These are phyloP conservation scores for Atethmia centrago DNA, from an alignment of 2,888 invertebrate species.

Conservation along the genomic window DNA sequence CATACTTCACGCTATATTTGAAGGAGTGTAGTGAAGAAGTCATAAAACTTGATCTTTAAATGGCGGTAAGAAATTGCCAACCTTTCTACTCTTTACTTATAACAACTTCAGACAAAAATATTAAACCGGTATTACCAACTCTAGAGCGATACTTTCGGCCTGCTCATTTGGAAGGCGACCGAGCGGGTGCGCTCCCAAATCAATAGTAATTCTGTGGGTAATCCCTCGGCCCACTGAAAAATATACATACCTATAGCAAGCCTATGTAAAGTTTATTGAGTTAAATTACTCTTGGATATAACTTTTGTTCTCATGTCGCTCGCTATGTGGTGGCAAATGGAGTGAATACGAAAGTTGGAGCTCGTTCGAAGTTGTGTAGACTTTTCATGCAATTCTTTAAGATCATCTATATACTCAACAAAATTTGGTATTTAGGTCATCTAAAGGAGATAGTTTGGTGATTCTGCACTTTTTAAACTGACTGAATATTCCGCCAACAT, in stretches of 20 bases:
- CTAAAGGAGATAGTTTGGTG: too few species aligned
- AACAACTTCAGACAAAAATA: not conserved
- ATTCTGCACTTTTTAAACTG: not conserved
- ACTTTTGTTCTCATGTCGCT: constrained; percentile 54
- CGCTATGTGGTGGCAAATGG: constrained; percentile 30
- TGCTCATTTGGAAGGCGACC: constrained; percentile 89
- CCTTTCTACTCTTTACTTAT: not conserved
- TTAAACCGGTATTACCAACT: constrained; percentile 73
- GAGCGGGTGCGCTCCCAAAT: constrained; percentile 87
- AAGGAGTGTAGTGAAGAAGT: not conserved
- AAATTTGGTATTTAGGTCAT: not conserved
- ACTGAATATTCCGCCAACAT: not conserved
- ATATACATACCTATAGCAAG: constrained; percentile 73
- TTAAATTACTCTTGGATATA: constrained; percentile 59
- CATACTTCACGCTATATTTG: not conserved
- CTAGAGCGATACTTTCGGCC: constrained; percentile 73
- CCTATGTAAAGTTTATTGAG: constrained; percentile 53
- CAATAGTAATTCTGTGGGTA: constrained; percentile 90
- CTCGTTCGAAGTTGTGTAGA: constrained; percentile 2
- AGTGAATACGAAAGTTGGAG: constrained; percentile 38
- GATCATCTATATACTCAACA: not conserved
- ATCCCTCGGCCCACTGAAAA: constrained; percentile 85
- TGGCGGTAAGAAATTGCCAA: not conserved
- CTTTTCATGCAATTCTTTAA: constrained; percentile 13
- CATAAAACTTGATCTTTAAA: too few species aligned